A percentile compares a stretch with the other conserved stretches of the same genome.
phyloP scores from a whole-genome alignment of 2,797 vertebrate genomes.

The Brotula barbata region DNA sequence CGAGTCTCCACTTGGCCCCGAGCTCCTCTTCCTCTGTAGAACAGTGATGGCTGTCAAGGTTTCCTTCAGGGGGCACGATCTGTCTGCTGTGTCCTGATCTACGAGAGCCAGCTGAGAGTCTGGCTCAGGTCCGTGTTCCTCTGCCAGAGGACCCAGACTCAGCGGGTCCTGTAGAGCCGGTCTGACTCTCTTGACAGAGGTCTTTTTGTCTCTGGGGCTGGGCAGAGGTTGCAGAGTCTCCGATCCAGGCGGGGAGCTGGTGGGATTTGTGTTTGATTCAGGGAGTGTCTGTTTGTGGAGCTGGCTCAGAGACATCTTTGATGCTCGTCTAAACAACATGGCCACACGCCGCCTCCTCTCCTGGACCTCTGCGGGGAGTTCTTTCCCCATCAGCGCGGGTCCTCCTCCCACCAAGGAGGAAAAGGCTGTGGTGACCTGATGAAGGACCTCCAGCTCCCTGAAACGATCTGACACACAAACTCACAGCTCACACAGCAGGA shows the following conservation, averaged over 20 bases:
- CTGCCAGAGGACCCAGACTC: conserved; percentile 47
- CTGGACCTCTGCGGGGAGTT: conserved; percentile 32
- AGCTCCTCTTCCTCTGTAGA: conserved; percentile 47
- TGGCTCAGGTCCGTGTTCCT: conserved; percentile 43
- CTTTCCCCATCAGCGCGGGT: conserved; percentile 11
- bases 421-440: conserved; percentile 81
- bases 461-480: conserved; percentile 76
- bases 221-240: conserved; percentile 1
- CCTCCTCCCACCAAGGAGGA: conserved; percentile 71
- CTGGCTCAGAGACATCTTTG: conserved; percentile 63
- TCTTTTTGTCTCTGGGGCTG: conserved; percentile 28
- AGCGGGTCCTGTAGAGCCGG: conserved; percentile 16
- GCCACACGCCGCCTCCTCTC: conserved; percentile 67
- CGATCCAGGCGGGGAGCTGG: neutral
- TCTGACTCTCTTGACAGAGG: conserved; percentile 33
- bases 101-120: conserved; percentile 4
- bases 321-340: conserved; percentile 75
- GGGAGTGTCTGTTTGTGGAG: conserved; percentile 2
- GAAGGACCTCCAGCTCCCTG: conserved; percentile 81
- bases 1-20: conserved; percentile 66
- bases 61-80: conserved; percentile 35
- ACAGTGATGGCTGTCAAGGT: conserved; percentile 18
- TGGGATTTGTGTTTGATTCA: neutral
- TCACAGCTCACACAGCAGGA: too few species aligned
- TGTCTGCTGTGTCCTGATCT: conserved; percentile 15